Evolutionary conservation across 2,797 vertebrate species (phyloP).

Genomic region (Bovichtus variegatus): DNA sequence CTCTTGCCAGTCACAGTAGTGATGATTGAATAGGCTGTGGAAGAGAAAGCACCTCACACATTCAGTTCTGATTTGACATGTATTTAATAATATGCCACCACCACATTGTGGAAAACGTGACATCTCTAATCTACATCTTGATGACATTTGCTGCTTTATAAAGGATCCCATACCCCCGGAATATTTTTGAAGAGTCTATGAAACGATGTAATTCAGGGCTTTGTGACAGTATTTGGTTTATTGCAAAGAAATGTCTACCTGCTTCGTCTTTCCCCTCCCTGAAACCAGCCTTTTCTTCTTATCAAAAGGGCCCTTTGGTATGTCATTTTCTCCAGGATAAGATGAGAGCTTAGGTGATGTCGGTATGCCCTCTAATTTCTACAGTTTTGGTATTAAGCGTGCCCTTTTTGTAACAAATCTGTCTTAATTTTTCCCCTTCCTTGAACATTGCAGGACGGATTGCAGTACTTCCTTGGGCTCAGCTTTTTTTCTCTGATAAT

Average conservation of each 20-base stretch:
- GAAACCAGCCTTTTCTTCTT: slow-evolving; percentile 28
- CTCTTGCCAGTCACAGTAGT: slow-evolving; percentile 53
- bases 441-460: slow-evolving; percentile 49
- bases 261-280: slow-evolving; percentile 18
- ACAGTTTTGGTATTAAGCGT: slow-evolving; percentile 38
- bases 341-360: slow-evolving; percentile 54
- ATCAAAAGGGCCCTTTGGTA: slow-evolving; percentile 33
- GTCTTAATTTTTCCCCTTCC: slow-evolving; percentile 54
- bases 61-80: slow-evolving; percentile 59
- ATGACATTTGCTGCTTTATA: slow-evolving; percentile 61
- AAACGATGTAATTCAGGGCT: slow-evolving; percentile 23
- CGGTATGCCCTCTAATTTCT: slow-evolving; percentile 47
- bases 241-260: slow-evolving; percentile 24
- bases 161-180: slow-evolving; percentile 35
- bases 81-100: slow-evolving; percentile 60
- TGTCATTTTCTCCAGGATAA: slow-evolving; percentile 49
- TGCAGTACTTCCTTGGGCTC: slow-evolving; percentile 32
- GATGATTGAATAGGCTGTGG: slow-evolving; percentile 54
- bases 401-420: slow-evolving; percentile 39
- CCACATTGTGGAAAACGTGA: slow-evolving; percentile 49
- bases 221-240: slow-evolving; percentile 36
- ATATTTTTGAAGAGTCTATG: slow-evolving; percentile 25
- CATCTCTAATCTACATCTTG: slow-evolving; percentile 61
- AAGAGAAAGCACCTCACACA: slow-evolving; percentile 35
- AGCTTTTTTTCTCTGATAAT: slow-evolving; percentile 55